Percentiles rank a stretch among this genome's conserved stretches.
Evolutionary conservation across 2,113 vertebrate genomes (phyloP).

Genomic region (Gallinago undulata): DNA sequence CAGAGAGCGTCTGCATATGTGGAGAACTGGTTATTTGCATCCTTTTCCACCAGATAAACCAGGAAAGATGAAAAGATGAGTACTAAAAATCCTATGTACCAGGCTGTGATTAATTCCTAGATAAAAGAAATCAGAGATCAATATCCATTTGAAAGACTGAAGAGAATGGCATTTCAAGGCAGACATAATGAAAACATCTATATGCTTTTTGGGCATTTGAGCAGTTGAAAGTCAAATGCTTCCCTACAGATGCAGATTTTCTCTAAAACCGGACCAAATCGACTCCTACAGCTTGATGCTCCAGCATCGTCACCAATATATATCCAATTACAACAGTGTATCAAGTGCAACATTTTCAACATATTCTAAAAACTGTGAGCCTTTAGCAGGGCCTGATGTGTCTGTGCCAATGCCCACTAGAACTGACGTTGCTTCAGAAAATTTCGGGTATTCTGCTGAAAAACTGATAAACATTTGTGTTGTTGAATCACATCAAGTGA

Average conservation of each 20-base stretch:
- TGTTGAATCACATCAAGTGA: not conserved
- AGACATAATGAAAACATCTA: not conserved
- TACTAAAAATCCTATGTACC: constrained; percentile 99
- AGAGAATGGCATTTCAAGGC: not conserved
- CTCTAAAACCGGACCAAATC: not conserved
- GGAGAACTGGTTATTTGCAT: constrained; percentile 93
- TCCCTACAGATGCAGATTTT: not conserved
- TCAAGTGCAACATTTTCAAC: not conserved
- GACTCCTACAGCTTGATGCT: not conserved
- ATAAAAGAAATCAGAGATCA: constrained; percentile 55
- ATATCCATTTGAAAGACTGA: not conserved
- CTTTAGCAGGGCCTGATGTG: not conserved
- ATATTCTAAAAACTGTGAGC: not conserved
- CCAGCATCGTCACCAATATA: not conserved
- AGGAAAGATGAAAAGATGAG: constrained; percentile 99
- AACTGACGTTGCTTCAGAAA: not conserved
- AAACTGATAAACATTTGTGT: not conserved
- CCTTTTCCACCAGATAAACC: constrained; percentile 98
- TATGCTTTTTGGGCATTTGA: not conserved
- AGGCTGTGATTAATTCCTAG: constrained; percentile 97
- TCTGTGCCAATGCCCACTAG: not conserved
- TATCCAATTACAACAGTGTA: not conserved
- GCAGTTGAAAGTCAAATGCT: not conserved
- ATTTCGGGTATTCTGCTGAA: not conserved
- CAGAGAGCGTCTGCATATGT: constrained; percentile 97